Percentiles rank a stretch among this genome's conserved stretches.
phyloP scores from a whole-genome alignment of 2,113 vertebrate genomes.

The Lates calcarifer region DNA sequence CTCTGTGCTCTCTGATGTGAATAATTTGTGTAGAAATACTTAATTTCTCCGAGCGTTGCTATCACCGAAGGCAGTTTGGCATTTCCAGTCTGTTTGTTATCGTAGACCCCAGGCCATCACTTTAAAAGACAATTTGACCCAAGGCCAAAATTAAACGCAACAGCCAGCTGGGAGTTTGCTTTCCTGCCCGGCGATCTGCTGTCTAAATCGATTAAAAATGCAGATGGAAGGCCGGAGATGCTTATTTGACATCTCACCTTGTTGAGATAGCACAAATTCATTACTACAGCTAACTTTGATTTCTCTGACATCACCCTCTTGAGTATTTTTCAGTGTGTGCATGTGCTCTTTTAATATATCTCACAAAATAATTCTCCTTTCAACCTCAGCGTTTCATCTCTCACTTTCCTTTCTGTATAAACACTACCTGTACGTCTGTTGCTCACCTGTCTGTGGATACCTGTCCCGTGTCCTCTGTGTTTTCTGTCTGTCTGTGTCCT shows the following conservation, averaged over 20 bases:
- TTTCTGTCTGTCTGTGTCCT: conserved; percentile 56
- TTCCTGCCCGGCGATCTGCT: background rate
- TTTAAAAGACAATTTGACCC: conserved; percentile 40
- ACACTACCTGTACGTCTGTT: conserved; percentile 44
- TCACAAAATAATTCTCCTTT: background rate
- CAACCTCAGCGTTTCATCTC: background rate
- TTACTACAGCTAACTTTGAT: background rate
- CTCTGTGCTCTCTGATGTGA: conserved; percentile 40
- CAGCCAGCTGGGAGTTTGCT: conserved; percentile 11
- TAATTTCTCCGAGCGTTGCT: conserved; percentile 47
- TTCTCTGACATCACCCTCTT: background rate
- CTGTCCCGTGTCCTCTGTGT: conserved; percentile 71
- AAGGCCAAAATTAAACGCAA: conserved; percentile 34
- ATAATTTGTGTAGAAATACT: conserved; percentile 57
- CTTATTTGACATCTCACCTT: conserved; percentile 8
- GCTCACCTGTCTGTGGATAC: conserved; percentile 69
- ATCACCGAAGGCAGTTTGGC: conserved; percentile 39
- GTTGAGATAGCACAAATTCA: background rate
- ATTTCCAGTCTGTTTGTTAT: conserved; percentile 44
- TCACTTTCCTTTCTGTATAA: conserved; percentile 49
- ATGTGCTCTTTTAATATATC: conserved; percentile 15
- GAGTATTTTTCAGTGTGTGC: conserved; percentile 15
- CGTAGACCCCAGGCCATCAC: conserved; percentile 5
- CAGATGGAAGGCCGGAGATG: background rate
- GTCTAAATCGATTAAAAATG: conserved; percentile 30